These are phyloP conservation scores for Halocynthia aurantium DNA, from an alignment of 23 tunicate genomes.

Conservation along the genomic window DNA sequence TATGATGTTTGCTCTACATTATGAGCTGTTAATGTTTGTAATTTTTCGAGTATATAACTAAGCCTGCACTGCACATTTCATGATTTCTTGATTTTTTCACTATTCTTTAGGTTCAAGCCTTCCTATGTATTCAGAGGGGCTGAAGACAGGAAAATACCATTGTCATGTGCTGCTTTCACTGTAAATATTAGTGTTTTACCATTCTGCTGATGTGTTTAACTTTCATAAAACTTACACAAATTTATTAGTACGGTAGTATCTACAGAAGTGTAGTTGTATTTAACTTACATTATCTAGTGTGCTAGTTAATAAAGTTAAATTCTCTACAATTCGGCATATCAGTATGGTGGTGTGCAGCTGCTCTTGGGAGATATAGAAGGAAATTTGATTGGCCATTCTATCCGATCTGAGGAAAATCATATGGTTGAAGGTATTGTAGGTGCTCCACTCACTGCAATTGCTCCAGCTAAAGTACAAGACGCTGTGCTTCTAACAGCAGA, in stretches of 20 bases:
- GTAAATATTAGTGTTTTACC: constrained; percentile 1
- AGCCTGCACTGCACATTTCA: too few relatives aligned
- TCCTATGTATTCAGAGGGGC: constrained; percentile 36
- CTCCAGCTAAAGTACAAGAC: constrained; percentile 46
- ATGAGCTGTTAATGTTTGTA: too few relatives aligned
- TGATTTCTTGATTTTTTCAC: too few relatives aligned
- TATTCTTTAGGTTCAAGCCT: constrained; percentile 49
- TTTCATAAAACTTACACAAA: too few relatives aligned
- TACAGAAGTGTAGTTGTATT: background rate
- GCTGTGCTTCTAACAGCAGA: constrained; percentile 34
- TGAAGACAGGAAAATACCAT: constrained; percentile 47
- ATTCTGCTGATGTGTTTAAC: too few relatives aligned
- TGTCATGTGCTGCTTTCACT: constrained; percentile 57
- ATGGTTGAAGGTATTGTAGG: constrained; percentile 29
- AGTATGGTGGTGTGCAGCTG: constrained; percentile 38
- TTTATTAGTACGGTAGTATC: background rate
- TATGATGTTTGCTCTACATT: too few relatives aligned
- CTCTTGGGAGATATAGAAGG: constrained; percentile 62
- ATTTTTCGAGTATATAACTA: too few relatives aligned
- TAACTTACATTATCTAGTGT: background rate
- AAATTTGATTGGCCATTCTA: constrained; percentile 36
- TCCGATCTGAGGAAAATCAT: constrained; percentile 29
- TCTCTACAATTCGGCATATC: background rate
- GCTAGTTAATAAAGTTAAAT: background rate
- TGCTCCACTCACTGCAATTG: constrained; percentile 22